Percentiles rank a stretch among this genome's conserved stretches.
These are phyloP conservation scores for Leptinotarsa rubiginosa DNA, from an alignment of 2,888 invertebrate species.

Conservation along the genomic window DNA sequence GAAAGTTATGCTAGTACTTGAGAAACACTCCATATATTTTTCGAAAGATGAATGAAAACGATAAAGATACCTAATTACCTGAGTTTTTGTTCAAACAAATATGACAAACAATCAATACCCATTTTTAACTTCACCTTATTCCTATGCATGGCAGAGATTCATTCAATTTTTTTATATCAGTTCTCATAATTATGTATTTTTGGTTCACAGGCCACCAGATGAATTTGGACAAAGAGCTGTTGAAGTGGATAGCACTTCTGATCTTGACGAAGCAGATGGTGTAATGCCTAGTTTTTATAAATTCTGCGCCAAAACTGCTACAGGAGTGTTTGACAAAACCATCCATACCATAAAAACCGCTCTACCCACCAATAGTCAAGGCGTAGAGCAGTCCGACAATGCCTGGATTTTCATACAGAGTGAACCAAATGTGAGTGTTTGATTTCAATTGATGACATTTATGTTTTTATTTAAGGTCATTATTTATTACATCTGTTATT, in stretches of 20 bases:
- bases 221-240: slow-evolving; percentile 51
- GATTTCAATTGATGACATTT: no score
- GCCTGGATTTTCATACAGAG: slow-evolving; percentile 67
- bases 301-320: slow-evolving; percentile 81
- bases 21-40: no score
- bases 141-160: neutral
- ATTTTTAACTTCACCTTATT: neutral
- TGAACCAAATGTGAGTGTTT: slow-evolving; percentile 57
- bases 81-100: neutral
- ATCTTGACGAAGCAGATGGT: slow-evolving; percentile 60
- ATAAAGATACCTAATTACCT: neutral
- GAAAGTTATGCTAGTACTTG: no score
- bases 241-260: slow-evolving; percentile 49
- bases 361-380: slow-evolving; percentile 69
- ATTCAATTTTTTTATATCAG: neutral
- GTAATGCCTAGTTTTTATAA: slow-evolving; percentile 68
- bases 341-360: slow-evolving; percentile 82
- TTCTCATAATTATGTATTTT: neutral
- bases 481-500: neutral
- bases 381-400: slow-evolving; percentile 64
- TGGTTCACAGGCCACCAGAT: slow-evolving; percentile 52
- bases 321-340: slow-evolving; percentile 77
- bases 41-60: neutral
- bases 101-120: neutral
- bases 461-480: no score